Percentiles rank a stretch among this genome's conserved stretches.
These are phyloP conservation scores for Dipodomys stephensi DNA, from an alignment of 2,113 vertebrate genomes.

Conservation along the genomic window DNA sequence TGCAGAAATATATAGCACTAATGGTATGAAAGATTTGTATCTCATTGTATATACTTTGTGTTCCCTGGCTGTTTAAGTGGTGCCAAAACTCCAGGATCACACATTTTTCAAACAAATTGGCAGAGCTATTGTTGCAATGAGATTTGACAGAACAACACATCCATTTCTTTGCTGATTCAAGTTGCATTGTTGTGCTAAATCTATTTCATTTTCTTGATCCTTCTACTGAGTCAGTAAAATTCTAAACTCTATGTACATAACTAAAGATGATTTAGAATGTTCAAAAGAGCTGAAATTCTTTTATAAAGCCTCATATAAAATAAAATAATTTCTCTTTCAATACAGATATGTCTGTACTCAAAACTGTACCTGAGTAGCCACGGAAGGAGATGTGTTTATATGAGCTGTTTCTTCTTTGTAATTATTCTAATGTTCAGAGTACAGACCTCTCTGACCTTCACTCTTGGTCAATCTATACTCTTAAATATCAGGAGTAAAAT, in stretches of 20 bases:
- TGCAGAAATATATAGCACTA: slow-evolving; percentile 58
- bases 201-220: slow-evolving; percentile 70
- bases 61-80: slow-evolving; percentile 56
- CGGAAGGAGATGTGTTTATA: not conserved
- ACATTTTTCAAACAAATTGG: slow-evolving; percentile 79
- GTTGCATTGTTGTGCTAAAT: slow-evolving; percentile 65
- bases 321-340: not conserved
- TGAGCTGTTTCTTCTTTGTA: not conserved
- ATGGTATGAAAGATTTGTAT: slow-evolving; percentile 70
- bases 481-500: not conserved
- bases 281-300: slow-evolving; percentile 35
- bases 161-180: slow-evolving; percentile 69
- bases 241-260: slow-evolving; percentile 71
- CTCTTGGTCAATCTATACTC: not conserved
- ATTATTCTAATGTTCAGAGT: not conserved
- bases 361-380: not conserved
- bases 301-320: slow-evolving; percentile 7
- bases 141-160: slow-evolving; percentile 71
- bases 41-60: slow-evolving; percentile 44
- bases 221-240: slow-evolving; percentile 71
- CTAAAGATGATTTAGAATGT: slow-evolving; percentile 61
- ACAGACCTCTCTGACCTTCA: not conserved
- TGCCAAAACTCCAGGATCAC: slow-evolving; percentile 18
- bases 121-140: slow-evolving; percentile 63
- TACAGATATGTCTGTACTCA: not conserved